Evolutionary conservation across 2,888 invertebrate species (phyloP).

Genomic region (Agelastica alni): DNA sequence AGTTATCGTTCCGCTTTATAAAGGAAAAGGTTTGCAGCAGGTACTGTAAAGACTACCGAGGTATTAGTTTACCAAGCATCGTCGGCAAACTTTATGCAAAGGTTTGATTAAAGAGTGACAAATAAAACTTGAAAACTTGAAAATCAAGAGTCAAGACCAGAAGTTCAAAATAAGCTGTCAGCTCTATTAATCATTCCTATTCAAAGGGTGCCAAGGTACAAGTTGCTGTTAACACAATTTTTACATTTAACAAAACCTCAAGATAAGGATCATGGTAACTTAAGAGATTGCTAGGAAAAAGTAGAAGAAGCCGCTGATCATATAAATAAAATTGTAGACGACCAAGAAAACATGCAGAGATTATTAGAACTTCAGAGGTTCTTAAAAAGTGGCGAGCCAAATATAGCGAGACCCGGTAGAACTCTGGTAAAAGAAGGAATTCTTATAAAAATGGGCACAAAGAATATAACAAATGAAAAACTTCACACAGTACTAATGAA

Average conservation of each 20-base stretch:
- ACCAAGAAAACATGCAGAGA: constrained; percentile 73
- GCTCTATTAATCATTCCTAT: constrained; percentile 77
- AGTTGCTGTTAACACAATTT: constrained; percentile 71
- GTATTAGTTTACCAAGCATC: too few relatives aligned
- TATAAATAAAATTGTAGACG: constrained; percentile 73
- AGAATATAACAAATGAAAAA: constrained; percentile 56
- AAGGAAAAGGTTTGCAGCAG: too few relatives aligned
- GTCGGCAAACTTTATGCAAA: too few relatives aligned
- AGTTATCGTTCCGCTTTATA: too few relatives aligned
- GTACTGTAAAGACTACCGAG: too few relatives aligned
- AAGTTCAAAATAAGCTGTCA: constrained; percentile 71
- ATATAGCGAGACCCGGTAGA: constrained; percentile 71
- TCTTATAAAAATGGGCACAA: constrained; percentile 52
- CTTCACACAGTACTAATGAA: constrained; percentile 73
- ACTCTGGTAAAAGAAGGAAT: constrained; percentile 70
- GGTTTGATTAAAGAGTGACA: too few relatives aligned
- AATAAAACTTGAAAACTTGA: too few relatives aligned
- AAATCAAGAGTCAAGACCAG: constrained; percentile 69
- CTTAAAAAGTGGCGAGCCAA: constrained; percentile 64
- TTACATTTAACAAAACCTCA: constrained; percentile 48
- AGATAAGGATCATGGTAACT: constrained; percentile 38
- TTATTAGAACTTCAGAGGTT: constrained; percentile 70
- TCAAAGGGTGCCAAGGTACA: constrained; percentile 78
- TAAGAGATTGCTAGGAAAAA: constrained; percentile 70
- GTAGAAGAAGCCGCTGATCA: constrained; percentile 72